Conservation (phyloP, 2,888 invertebrate genomes). For the Lasioglossum pauxillum region DNA sequence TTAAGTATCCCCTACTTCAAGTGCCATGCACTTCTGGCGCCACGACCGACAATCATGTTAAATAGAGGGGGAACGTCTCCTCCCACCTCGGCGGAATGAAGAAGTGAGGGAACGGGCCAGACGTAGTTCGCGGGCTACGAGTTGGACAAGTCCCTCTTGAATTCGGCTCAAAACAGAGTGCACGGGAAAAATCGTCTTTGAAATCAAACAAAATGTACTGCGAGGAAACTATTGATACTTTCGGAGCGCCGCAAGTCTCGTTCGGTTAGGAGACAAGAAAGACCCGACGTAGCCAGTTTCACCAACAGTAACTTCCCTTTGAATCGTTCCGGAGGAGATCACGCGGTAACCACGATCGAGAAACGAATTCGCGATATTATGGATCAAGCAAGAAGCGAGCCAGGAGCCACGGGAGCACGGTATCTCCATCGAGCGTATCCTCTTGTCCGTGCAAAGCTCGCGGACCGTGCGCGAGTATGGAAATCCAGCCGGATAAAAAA, state of each 20-base stretch:
- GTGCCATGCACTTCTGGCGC: no score
- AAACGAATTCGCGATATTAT: neutral
- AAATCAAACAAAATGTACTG: neutral
- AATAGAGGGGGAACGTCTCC: no score
- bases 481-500: conserved; percentile 29
- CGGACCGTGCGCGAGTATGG: neutral
- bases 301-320: neutral
- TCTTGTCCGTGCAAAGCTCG: neutral
- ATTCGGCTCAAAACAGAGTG: no score
- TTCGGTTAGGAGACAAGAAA: neutral
- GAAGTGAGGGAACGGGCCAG: no score
- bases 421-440: conserved; percentile 4
- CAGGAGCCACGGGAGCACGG: neutral
- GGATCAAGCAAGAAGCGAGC: neutral
- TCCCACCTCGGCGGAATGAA: no score
- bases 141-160: no score
- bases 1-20: no score
- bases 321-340: neutral
- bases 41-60: no score
- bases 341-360: neutral
- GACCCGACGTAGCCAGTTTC: neutral
- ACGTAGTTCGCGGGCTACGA: no score
- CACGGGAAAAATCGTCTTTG: neutral
- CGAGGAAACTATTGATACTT: neutral
- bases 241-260: neutral